Evolutionary conservation across 2,113 vertebrate species (phyloP), one percentile per base, ranked within the genome.

Genomic region (Patagioenas fasciata): DNA sequence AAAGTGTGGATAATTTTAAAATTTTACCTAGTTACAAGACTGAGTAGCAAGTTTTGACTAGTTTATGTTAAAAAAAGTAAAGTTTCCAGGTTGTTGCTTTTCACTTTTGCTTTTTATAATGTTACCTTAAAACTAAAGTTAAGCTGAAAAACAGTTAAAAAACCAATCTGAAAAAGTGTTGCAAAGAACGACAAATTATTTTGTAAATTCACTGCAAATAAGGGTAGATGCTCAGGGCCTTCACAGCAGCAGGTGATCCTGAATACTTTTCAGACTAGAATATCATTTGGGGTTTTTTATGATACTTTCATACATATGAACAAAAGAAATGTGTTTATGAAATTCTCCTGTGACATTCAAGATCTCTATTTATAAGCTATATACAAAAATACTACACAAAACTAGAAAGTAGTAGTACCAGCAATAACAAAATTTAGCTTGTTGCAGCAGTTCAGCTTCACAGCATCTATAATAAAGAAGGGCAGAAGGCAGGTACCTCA

Each of bases 361-460:
- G 44, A 75, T 60, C 15, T 62, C 3, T 62, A 26, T 93, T 93
- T 79, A 44, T 31, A 73, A 71, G 53, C 26, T 47, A 62, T 28
- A 72, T 12, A 73, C 2, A 25, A 12, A 89, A 73, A 44, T 4
- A 69, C 26, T 2, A 60, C 94, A 82, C 16, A 92, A 74, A 95
- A 85, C 34, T 85, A 53, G 25, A 78, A 83, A 24, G 19, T 2
- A 73, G 80, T 48, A 90, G 85, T 69, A 92, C 88, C 56, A 44
- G 83, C 72, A 96, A 96, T 51, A 93, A 91, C 62, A 66, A 61
- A 89, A 94, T 89, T 91, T 65, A 94, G 47, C 61, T 88, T 85
- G 60, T 64, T 87, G 44, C 38, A 95, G 66, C 85, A 87, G 36
- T 14, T 94, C 50, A 95, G 36, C 26, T 88, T 74, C 67, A 54